phyloP scores from a whole-genome alignment of 2,113 vertebrate genomes.

The Hassar affinis region DNA sequence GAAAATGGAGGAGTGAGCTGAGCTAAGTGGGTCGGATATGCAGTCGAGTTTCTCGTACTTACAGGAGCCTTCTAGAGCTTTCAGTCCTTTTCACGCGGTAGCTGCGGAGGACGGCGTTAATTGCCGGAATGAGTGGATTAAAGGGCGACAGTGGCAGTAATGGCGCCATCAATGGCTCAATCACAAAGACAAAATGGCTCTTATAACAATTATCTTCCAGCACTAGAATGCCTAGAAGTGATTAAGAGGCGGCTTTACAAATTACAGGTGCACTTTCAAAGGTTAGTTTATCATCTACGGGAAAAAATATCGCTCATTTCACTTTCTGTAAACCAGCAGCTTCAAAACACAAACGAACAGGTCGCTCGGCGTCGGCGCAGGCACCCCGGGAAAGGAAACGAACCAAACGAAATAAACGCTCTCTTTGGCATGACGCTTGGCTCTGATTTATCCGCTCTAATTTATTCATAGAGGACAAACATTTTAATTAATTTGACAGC shows the following conservation, averaged over 20 bases:
- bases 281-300: conserved; percentile 2
- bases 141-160: conserved; percentile 61
- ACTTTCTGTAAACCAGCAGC: background rate
- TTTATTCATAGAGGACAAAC: conserved; percentile 17
- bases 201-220: conserved; percentile 58
- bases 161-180: conserved; percentile 57
- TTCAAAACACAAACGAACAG: no score
- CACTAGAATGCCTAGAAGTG: conserved; percentile 30
- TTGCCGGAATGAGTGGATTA: conserved; percentile 59
- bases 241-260: conserved; percentile 29
- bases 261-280: conserved; percentile 9
- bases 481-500: conserved; percentile 18
- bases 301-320: background rate
- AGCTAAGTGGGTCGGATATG: conserved; percentile 34
- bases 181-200: conserved; percentile 56
- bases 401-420: background rate
- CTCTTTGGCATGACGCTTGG: background rate
- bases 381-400: no score
- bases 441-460: background rate
- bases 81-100: conserved; percentile 30
- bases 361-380: no score
- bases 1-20: conserved; percentile 46
- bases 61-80: conserved; percentile 35
- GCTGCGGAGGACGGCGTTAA: conserved; percentile 57
- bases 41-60: conserved; percentile 27